Base-by-base conservation (phyloP, 2,888 invertebrate genomes). In the Coenonympha glycerion region DNA sequence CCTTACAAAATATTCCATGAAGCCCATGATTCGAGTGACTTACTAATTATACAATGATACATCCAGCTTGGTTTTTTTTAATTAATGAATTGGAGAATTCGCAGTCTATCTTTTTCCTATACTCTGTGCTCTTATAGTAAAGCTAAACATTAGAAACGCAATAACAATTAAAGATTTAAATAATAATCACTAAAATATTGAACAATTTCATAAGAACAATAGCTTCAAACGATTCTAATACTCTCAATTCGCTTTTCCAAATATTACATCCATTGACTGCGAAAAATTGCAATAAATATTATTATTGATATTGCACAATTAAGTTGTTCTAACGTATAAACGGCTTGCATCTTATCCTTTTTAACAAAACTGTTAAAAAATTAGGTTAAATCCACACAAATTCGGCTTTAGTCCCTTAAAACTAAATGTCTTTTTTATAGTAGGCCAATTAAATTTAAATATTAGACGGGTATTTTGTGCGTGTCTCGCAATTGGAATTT, bases 71-170 rank as follows among this genome's bases (percentile, higher is more conserved):
- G n/a, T n/a, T n/a, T n/a, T n/a, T n/a, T n/a, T n/a, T n/a, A n/a
- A n/a, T n/a, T n/a, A n/a, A n/a, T n/a, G n/a, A n/a, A n/a, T n/a
- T n/a, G n/a, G n/a, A n/a, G n/a, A n/a, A n/a, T n/a, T n/a, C n/a
- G n/a, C n/a, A n/a, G n/a, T n/a, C n/a, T n/a, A n/a, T n/a, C n/a
- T n/a, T n/a, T n/a, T n/a, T n/a, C n/a, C n/a, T n/a, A n/a, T n/a
- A n/a, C n/a, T n/a, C n/a, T n/a, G n/a, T n/a, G n/a, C n/a, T n/a
- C n/a, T n/a, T n/a, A n/a, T n/a, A 13, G 39, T 59, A 57, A 59
- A 57, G 53, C 60, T 63, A 62, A 46, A 52, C 33, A 46, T 52
- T 52, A 55, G 49, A 55, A 55, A 55, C 36, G 37, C 55, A 52
- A 48, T 22, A 55, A 55, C 54, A 52, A 55, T 49, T 48, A 39